phyloP scores from a whole-genome alignment of 2,113 vertebrate genomes.

The Campylomormyrus numenius region DNA sequence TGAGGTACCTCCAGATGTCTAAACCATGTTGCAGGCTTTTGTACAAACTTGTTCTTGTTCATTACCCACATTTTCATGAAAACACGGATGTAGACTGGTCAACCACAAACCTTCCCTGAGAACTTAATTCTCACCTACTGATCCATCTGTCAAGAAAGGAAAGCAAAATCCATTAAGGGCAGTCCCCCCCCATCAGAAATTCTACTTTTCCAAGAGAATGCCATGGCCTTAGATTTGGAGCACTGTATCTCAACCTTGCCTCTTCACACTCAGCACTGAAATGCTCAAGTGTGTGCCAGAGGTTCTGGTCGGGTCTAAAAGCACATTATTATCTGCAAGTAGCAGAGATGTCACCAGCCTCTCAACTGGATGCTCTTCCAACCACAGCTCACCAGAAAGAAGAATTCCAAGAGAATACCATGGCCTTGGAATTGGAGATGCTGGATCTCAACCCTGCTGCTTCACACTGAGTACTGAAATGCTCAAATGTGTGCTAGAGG shows the following conservation, averaged over 20 bases:
- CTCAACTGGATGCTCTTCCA: neutral
- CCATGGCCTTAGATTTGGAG: neutral
- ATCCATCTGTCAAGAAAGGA: neutral
- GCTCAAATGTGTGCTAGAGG: neutral
- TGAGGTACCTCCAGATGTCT: neutral
- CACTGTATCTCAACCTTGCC: neutral
- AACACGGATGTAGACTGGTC: neutral
- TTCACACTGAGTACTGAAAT: neutral
- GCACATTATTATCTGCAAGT: neutral
- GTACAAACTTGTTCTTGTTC: neutral
- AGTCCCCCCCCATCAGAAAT: neutral
- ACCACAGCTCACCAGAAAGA: neutral
- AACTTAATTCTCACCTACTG: neutral
- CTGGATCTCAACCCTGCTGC: neutral
- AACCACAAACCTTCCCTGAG: neutral
- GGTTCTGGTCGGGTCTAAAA: neutral
- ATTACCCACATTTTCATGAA: neutral
- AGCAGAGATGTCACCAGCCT: neutral
- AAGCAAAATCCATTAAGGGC: neutral
- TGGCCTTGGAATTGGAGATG: neutral
- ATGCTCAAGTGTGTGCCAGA: neutral
- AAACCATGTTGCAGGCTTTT: neutral
- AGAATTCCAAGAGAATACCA: neutral
- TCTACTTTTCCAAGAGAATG: neutral
- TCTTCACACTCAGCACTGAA: neutral